phyloP scores from a whole-genome alignment of 2,113 vertebrate genomes.

The Accipiter cooperii region DNA sequence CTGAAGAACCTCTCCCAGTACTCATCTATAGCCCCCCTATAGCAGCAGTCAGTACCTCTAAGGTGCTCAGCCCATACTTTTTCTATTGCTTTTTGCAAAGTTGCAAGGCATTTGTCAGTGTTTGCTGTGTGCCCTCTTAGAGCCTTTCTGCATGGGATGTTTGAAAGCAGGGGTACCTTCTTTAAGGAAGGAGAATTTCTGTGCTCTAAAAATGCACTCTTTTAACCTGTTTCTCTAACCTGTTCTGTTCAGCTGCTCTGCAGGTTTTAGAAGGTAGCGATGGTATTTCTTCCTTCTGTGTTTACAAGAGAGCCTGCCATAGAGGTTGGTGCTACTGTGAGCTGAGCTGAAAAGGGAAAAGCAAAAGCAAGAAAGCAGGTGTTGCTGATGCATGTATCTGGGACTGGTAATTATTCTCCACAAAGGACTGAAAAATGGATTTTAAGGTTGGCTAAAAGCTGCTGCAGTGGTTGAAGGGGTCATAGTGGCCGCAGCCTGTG shows the following conservation, averaged over 20 bases:
- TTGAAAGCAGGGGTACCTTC: background rate
- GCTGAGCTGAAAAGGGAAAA: background rate
- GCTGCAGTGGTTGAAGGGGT: background rate
- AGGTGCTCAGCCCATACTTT: background rate
- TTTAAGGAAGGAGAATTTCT: background rate
- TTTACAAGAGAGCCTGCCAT: background rate
- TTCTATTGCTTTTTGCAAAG: background rate
- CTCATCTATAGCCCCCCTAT: background rate
- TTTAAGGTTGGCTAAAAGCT: background rate
- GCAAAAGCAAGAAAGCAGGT: background rate
- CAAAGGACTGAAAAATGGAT: background rate
- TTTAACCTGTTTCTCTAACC: background rate
- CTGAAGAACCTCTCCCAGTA: background rate
- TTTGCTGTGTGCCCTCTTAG: background rate
- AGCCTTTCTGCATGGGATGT: background rate
- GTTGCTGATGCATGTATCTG: background rate
- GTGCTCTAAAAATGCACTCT: background rate
- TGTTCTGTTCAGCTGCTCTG: background rate
- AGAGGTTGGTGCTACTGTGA: background rate
- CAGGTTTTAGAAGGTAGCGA: background rate
- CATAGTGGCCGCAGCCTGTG: background rate
- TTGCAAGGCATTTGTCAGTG: background rate
- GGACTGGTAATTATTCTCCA: background rate
- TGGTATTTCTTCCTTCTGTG: background rate
- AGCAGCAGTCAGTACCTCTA: background rate